These are phyloP conservation scores for Yoshiicerus persimilis DNA, from an alignment of 1,140 invertebrate species.

Conservation along the genomic window DNA sequence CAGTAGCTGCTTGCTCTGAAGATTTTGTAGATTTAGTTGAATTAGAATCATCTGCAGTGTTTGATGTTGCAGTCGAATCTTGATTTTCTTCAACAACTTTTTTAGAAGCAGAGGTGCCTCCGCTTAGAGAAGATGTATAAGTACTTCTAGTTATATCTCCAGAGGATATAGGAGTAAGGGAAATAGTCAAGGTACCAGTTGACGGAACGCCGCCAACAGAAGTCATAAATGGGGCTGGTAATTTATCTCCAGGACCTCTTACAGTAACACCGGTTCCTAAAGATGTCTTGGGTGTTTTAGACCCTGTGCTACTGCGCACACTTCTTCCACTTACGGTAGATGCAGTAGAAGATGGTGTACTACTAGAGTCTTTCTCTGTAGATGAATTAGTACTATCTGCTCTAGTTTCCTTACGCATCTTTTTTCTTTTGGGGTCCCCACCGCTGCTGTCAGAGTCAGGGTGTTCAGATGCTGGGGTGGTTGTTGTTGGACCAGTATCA, in stretches of 20 bases:
- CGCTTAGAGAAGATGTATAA: not conserved
- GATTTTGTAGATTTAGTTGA: not conserved
- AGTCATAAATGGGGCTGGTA: not conserved
- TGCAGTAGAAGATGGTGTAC: not conserved
- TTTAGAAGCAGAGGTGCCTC: not conserved
- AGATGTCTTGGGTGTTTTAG: not conserved
- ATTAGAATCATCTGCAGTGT: not conserved
- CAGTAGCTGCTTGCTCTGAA: not conserved
- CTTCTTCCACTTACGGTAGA: not conserved
- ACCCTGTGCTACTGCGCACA: not conserved
- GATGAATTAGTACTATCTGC: not conserved
- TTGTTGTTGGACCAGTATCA: conserved; percentile 10
- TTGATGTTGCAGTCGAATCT: not conserved
- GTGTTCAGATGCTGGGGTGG: not conserved
- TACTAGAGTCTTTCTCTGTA: not conserved
- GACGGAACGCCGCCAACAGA: not conserved
- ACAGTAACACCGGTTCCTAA: not conserved
- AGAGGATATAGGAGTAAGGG: not conserved
- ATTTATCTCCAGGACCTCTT: not conserved
- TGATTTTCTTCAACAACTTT: not conserved
- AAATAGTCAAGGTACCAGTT: not conserved
- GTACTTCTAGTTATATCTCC: not conserved
- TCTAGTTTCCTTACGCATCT: conserved; percentile 48
- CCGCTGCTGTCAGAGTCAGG: conserved; percentile 50
- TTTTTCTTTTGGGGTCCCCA: conserved; percentile 63